Base-by-base conservation (phyloP, 2,113 vertebrate genomes). In the Paedocypris sp. region DNA sequence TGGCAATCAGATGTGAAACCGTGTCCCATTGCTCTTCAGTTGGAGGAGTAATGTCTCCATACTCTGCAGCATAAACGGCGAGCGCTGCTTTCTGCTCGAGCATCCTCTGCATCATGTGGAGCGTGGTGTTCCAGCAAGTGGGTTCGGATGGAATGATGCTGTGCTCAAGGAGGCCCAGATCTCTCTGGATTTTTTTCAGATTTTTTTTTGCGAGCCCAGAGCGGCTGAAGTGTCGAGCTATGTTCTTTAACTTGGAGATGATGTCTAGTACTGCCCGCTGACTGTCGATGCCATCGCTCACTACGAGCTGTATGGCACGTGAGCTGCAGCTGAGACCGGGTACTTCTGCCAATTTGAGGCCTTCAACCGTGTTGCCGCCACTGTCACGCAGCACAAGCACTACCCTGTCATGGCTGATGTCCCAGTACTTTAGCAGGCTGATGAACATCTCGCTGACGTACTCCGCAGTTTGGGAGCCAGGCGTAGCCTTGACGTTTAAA, bases 81-180 rank as follows among this genome's bases (percentile, higher is more conserved):
- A 62, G 33, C 3, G 43, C 25, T 29, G 3, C 2, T 8, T 60
- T 59, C 8, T 60, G 53, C 20, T 64, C 60, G 18, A 65, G 4
- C 51, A 35, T 43, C 42, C 62, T 63, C 12, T 68, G 43, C 22
- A 48, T 26, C 65, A 65, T 65, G 51, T 57, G 36, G 4, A 57
- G 51, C 8, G 62, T 42, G 12, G 48, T 53, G 31, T 60, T 65
- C 48, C 53, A 61, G 13, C 20, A 6, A 15, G 64, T 47, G 28
- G 36, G 50, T 4, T 47, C 52, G 11, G 59, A 9, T 15, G 52
- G 43, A 43, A 66, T 56, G 38, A 65, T 13, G 2, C 13, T 38
- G 42, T 60, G 56, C 19, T 64, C 5, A 11, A 33, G 32, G 4
- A 60, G 19, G 11, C 36, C 66, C 42, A 64, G 60, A 3, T 69